phyloP scores from a whole-genome alignment of 2,888 invertebrate genomes.

The Plebejus melissa region DNA sequence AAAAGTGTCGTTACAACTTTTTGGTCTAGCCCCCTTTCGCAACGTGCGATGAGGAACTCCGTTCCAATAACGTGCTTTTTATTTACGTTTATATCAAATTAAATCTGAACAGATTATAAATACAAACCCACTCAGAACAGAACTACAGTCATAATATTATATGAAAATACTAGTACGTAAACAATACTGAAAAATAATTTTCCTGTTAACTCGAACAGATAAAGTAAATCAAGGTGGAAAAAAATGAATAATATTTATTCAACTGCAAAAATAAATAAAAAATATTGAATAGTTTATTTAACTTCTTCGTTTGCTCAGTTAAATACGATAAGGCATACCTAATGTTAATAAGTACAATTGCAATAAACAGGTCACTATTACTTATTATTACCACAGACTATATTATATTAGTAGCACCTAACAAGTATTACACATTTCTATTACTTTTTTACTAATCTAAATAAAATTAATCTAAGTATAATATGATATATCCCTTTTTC shows the following conservation, averaged over 20 bases:
- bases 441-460: too few species aligned
- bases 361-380: not conserved
- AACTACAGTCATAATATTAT: not conserved
- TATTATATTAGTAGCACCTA: too few species aligned
- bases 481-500: too few species aligned
- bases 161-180: not conserved
- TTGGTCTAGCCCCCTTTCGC: too few species aligned
- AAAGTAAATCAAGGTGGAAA: constrained; percentile 11
- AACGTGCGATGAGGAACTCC: too few species aligned
- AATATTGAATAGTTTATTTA: constrained; percentile 12
- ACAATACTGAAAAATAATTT: not conserved
- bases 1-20: too few species aligned
- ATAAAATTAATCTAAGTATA: too few species aligned
- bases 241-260: not conserved
- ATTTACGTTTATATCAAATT: too few species aligned
- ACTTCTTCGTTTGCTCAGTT: not conserved
- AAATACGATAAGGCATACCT: not conserved
- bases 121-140: too few species aligned
- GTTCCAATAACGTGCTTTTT: too few species aligned
- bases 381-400: not conserved
- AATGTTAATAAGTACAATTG: not conserved
- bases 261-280: constrained; percentile 12
- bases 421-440: too few species aligned
- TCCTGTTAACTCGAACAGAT: constrained; percentile 4
- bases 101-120: not conserved